A percentile compares a stretch with the other conserved stretches of the same genome.
Evolutionary conservation across 2,888 invertebrate species (phyloP).

Genomic region (Epirrhoe alternata): DNA sequence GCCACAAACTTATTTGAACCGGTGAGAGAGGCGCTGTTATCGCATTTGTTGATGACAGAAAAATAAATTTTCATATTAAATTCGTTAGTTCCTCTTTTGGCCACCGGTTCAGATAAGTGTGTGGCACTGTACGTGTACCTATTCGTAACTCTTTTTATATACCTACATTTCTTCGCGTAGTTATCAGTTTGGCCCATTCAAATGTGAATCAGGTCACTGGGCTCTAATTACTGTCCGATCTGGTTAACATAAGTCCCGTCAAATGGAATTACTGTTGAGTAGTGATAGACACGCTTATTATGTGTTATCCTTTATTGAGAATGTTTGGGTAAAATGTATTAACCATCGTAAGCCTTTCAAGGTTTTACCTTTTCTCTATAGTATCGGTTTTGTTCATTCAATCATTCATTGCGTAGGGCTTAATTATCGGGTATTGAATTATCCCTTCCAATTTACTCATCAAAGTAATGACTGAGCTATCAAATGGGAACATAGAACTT

Average conservation of each 20-base stretch:
- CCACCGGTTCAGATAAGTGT: too few relatives aligned
- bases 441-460: conserved; percentile 15
- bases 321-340: neutral
- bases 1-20: too few relatives aligned
- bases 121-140: too few relatives aligned
- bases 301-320: neutral
- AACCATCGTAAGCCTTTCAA: neutral
- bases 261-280: neutral
- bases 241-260: neutral
- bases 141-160: too few relatives aligned
- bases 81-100: too few relatives aligned
- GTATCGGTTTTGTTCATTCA: conserved; percentile 12
- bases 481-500: conserved; percentile 6
- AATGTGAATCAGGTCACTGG: conserved; percentile 8
- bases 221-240: conserved; percentile 1
- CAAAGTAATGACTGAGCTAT: conserved; percentile 16
- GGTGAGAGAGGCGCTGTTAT: too few relatives aligned
- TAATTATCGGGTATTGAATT: conserved; percentile 18
- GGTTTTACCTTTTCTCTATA: neutral
- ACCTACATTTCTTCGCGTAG: neutral
- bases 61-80: too few relatives aligned
- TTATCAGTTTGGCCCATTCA: neutral
- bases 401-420: neutral
- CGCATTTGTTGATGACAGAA: too few relatives aligned
- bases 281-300: neutral